Percentiles rank a stretch among this genome's conserved stretches.
Conservation (phyloP, 2,113 vertebrate species). For the Ptyas mucosa region DNA sequence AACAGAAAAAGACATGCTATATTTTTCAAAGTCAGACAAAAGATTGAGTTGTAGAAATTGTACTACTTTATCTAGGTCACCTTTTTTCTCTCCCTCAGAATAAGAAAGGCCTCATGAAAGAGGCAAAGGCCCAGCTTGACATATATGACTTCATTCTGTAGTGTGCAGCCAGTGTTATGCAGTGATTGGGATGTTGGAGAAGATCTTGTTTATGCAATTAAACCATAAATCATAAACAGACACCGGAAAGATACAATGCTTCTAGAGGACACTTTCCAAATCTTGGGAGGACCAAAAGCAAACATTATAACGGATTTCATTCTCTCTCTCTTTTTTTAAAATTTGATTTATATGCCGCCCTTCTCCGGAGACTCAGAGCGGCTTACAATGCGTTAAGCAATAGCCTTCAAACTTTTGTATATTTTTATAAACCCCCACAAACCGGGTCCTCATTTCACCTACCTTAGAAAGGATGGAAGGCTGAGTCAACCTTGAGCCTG, state of each 20-base stretch:
- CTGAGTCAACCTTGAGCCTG: too few species aligned
- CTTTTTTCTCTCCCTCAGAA: not conserved
- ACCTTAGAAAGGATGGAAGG: too few species aligned
- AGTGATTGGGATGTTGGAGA: not conserved
- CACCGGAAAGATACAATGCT: not conserved
- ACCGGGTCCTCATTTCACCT: too few species aligned
- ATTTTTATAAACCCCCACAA: too few species aligned
- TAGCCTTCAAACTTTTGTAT: too few species aligned
- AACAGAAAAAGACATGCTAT: not conserved
- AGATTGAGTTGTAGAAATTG: not conserved
- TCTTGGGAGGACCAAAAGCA: not conserved
- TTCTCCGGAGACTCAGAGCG: too few species aligned
- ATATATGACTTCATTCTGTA: not conserved
- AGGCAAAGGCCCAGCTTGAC: not conserved
- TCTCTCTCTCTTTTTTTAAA: too few species aligned
- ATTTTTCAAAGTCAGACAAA: slow-evolving; percentile 11
- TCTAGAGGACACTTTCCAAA: not conserved
- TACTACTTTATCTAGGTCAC: not conserved
- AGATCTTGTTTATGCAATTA: not conserved
- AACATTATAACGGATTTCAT: not conserved
- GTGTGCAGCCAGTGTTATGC: not conserved
- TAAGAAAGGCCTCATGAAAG: not conserved
- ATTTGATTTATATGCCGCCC: too few species aligned
- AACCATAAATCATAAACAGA: not conserved
- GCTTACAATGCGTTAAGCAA: too few species aligned